A percentile compares a stretch with the other conserved stretches of the same genome.
Conservation (phyloP, 35 echinoderm and acorn worm genomes). For the Strongylocentrotus purpuratus region DNA sequence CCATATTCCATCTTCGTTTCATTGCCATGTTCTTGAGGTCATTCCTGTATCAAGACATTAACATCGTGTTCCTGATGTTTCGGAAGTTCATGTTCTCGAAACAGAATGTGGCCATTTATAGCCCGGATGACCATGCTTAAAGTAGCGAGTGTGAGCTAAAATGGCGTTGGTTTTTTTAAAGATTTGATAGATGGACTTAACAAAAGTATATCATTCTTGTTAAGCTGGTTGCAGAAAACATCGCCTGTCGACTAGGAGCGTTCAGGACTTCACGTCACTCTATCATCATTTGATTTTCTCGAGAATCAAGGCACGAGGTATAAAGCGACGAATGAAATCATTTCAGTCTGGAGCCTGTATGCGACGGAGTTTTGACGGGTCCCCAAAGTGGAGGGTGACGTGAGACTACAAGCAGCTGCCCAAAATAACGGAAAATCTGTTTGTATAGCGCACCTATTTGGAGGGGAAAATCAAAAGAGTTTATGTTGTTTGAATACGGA, state of each 20-base stretch:
- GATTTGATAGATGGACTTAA: background rate
- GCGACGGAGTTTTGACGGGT: background rate
- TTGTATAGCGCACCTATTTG: constrained; percentile 10
- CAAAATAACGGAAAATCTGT: background rate
- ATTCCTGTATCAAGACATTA: background rate
- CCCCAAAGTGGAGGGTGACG: background rate
- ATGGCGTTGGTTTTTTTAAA: background rate
- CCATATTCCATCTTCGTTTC: background rate
- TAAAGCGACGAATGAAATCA: background rate
- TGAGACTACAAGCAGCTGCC: background rate
- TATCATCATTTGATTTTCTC: background rate
- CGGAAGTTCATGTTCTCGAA: background rate
- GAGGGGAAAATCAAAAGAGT: background rate
- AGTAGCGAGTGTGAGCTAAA: background rate
- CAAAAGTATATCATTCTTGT: background rate
- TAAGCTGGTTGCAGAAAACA: background rate
- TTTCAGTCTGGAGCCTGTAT: background rate
- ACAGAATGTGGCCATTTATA: background rate
- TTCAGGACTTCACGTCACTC: background rate
- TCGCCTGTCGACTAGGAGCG: background rate
- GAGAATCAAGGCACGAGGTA: background rate
- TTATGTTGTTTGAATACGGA: constrained; percentile 13
- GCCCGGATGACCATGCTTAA: background rate
- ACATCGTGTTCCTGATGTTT: background rate
- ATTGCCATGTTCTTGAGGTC: background rate